Conservation (phyloP, 2,888 invertebrate species). For the Mesopsocus fuscifrons region DNA sequence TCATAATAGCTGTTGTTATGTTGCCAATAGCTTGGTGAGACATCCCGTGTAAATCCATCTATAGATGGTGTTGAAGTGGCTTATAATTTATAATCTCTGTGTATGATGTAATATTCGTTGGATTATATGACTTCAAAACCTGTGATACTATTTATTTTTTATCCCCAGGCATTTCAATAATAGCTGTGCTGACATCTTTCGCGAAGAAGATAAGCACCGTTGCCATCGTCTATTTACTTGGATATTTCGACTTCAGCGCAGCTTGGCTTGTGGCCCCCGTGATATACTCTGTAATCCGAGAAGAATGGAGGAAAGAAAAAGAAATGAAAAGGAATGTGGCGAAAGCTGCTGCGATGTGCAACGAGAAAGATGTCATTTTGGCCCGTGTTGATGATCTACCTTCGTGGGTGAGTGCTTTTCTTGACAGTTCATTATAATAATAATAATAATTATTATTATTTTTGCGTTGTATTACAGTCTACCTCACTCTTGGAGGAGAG, state of each 20-base stretch:
- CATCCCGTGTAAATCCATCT: too few species aligned
- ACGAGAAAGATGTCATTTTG: conserved; percentile 72
- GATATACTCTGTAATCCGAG: conserved; percentile 55
- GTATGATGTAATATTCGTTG: too few species aligned
- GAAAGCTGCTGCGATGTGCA: conserved; percentile 53
- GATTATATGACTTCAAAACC: too few species aligned
- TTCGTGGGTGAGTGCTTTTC: conserved; percentile 75
- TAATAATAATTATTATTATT: background rate
- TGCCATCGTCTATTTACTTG: conserved; percentile 56
- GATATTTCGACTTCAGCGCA: conserved; percentile 72
- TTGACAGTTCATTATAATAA: background rate
- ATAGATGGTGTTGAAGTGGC: too few species aligned
- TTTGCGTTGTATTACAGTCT: background rate
- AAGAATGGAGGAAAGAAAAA: conserved; percentile 57
- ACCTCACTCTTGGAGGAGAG: too few species aligned
- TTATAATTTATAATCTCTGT: too few species aligned
- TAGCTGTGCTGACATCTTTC: conserved; percentile 17
- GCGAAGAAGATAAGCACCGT: conserved; percentile 51
- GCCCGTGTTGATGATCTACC: conserved; percentile 80
- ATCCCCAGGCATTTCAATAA: background rate
- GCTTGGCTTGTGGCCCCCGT: conserved; percentile 77
- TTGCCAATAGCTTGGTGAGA: too few species aligned
- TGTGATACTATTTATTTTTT: conserved; percentile 8
- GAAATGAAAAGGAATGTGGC: conserved; percentile 53
- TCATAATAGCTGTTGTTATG: too few species aligned